phyloP scores from a whole-genome alignment of 2,797 vertebrate species.

The Micropoecilia bifurca region DNA sequence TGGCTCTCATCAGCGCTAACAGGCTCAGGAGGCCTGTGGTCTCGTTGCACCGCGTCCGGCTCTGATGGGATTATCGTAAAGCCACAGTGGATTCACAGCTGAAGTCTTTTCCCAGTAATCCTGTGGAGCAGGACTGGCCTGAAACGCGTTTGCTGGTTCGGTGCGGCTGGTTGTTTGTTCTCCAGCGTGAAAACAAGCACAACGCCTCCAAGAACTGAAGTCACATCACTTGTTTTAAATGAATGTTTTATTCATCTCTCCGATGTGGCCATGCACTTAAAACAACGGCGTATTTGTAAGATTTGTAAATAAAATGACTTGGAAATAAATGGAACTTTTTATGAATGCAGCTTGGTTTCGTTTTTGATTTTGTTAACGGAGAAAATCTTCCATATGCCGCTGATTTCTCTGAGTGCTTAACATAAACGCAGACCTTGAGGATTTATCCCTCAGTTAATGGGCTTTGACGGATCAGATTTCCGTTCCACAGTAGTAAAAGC shows the following conservation, averaged over 20 bases:
- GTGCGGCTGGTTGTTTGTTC: constrained; percentile 50
- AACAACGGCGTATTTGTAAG: constrained; percentile 62
- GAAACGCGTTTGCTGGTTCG: constrained; percentile 56
- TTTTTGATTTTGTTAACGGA: constrained; percentile 23
- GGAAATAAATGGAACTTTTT: constrained; percentile 76
- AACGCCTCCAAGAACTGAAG: constrained; percentile 40
- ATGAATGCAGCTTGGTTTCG: constrained; percentile 55
- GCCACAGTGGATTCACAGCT: constrained; percentile 86
- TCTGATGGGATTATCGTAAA: constrained; percentile 89
- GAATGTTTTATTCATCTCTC: constrained; percentile 68
- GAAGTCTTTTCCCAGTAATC: constrained; percentile 85
- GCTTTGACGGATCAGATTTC: constrained; percentile 5
- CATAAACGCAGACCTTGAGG: constrained; percentile 13
- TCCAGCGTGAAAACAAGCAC: constrained; percentile 44
- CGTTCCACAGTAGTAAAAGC: not conserved
- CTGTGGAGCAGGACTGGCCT: constrained; percentile 68
- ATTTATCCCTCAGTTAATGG: constrained; percentile 33
- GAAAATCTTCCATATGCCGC: constrained; percentile 24
- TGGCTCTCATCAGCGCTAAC: constrained; percentile 89
- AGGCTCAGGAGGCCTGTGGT: constrained; percentile 88
- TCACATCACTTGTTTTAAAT: constrained; percentile 54
- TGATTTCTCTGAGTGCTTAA: constrained; percentile 23
- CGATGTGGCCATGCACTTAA: constrained; percentile 18
- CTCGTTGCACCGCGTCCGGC: constrained; percentile 82
- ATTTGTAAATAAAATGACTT: constrained; percentile 71